Base-by-base conservation (phyloP, 1,140 invertebrate genomes). In the Hylyphantes graminicola region DNA sequence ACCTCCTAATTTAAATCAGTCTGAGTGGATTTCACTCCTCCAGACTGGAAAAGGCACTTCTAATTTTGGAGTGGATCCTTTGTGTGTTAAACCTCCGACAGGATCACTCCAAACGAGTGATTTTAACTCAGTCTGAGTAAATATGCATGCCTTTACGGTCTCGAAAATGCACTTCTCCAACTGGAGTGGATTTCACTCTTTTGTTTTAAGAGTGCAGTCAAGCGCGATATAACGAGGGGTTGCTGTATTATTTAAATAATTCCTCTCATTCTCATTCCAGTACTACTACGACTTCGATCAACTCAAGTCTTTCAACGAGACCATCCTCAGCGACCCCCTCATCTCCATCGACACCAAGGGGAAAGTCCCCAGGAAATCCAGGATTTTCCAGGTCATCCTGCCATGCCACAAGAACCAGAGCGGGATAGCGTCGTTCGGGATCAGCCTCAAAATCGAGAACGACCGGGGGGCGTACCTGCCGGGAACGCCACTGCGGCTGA, bases 301-400 rank as follows among this genome's bases (percentile, higher is more conserved):
- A 65, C 90, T 97, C 68, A 93, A 95, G 86, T 96, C 95, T 6
- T 94, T 93, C 87, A 94, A 97, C 89, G 93, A 95, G 85, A 93
- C 93, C 84, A 94, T 97, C 86, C 88, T 97, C 57, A 93, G 95
- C 88, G 93, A 95, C 17, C 96, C 96, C 13, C 92, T 94, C n/a
- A 92, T 97, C 63, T 96, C 95, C 5, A 96, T 97, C 59, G 94
- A 94, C 88, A 93, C 93, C 1, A 93, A 93, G 88, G 96, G 96
- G 55, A 92, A 93, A 87, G 94, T 97, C 86, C 96, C 96, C 63
- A 93, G 93, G 89, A 93, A 93, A 87, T 93, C 95, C 74, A 96
- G 95, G 96, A 96, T 96, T 89, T 98, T 98, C 90, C 96, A 96
- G 91, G 94, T 98, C 86, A 92, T 95, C 86, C 91, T 98, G 87